Evolutionary conservation across 2,113 vertebrate genomes (phyloP).

Genomic region (Atherinomorus stipes): DNA sequence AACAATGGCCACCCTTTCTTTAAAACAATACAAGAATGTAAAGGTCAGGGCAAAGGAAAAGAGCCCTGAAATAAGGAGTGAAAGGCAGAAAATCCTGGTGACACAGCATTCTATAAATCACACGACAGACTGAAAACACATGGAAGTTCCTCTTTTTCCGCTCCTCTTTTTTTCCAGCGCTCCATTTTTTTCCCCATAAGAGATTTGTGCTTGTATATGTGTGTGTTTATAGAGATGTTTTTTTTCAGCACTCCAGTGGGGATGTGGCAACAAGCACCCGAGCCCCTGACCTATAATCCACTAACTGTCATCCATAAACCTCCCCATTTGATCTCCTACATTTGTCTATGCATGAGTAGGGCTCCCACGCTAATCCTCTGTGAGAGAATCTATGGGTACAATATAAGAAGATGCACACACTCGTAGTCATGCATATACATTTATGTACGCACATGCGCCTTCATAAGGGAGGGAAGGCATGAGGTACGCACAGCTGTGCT

Average conservation of each 20-base stretch:
- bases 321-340: conserved; percentile 61
- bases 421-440: conserved; percentile 8
- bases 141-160: conserved; percentile 3
- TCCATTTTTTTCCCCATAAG: conserved; percentile 30
- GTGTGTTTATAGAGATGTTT: conserved; percentile 1
- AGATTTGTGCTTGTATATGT: conserved; percentile 25
- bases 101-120: conserved; percentile 38
- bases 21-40: conserved; percentile 32
- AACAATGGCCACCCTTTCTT: conserved; percentile 31
- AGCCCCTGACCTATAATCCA: conserved; percentile 72
- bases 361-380: conserved; percentile 62
- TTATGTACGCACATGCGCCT: conserved; percentile 18
- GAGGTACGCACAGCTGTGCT: conserved; percentile 68
- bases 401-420: conserved; percentile 48
- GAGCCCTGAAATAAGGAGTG: conserved; percentile 20
- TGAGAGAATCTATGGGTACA: conserved; percentile 16
- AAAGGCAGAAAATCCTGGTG: conserved; percentile 28
- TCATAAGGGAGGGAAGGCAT: conserved; percentile 51
- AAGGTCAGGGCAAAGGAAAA: conserved; percentile 33
- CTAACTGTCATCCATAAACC: conserved; percentile 65
- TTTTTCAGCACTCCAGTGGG: conserved; percentile 8
- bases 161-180: not conserved
- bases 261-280: conserved; percentile 42
- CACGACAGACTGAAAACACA: conserved; percentile 18
- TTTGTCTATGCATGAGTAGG: conserved; percentile 55